Conservation (phyloP, 1,140 invertebrate species). For the Achroia grisella region DNA sequence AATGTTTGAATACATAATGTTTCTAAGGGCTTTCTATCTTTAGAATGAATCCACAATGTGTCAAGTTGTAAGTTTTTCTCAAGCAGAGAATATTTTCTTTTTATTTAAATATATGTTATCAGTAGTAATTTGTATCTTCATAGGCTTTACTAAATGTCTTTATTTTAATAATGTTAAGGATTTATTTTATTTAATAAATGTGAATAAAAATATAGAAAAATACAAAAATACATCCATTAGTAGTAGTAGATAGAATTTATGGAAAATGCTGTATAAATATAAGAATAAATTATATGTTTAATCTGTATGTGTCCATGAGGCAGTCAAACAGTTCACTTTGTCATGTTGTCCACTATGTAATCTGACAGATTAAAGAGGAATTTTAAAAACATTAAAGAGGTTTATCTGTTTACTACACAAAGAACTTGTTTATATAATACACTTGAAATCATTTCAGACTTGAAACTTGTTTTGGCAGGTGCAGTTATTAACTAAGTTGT, state of each 20-base stretch:
- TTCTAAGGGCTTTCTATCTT: conserved; percentile 7
- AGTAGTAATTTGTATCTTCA: conserved; percentile 15
- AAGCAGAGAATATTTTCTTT: neutral
- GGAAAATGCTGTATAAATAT: conserved; percentile 37
- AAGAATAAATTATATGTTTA: conserved; percentile 18
- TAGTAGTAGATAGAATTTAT: conserved; percentile 16
- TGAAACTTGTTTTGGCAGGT: too few relatives aligned
- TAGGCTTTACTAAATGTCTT: conserved; percentile 19
- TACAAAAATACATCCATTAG: conserved; percentile 21
- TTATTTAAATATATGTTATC: neutral
- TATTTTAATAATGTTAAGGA: conserved; percentile 13
- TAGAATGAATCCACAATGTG: neutral
- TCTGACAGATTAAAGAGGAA: too few relatives aligned
- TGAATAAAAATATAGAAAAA: conserved; percentile 25
- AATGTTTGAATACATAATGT: conserved; percentile 11
- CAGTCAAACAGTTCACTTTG: too few relatives aligned
- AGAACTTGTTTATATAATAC: too few relatives aligned
- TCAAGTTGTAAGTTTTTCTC: neutral
- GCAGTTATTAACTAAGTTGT: too few relatives aligned
- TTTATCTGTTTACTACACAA: too few relatives aligned
- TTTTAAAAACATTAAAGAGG: too few relatives aligned
- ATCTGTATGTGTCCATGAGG: too few relatives aligned
- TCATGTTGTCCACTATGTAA: too few relatives aligned
- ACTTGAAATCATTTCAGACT: too few relatives aligned
- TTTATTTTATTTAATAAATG: conserved; percentile 20